Base-by-base conservation (phyloP, 2,888 invertebrate species). In the Ectemnius continuus region DNA sequence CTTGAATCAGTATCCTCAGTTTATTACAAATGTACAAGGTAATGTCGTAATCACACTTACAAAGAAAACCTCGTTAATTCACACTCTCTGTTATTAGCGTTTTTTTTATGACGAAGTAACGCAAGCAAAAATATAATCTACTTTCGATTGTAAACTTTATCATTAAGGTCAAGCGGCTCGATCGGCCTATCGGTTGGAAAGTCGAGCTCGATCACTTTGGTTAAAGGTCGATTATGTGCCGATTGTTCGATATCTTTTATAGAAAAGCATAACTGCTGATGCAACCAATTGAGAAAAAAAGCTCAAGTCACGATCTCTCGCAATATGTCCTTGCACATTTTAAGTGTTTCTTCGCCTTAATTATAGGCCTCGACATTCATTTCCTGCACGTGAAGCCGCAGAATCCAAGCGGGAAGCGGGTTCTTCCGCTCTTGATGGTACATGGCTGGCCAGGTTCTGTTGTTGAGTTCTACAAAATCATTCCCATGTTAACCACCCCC, bases 361-460 rank as follows among this genome's bases (percentile, higher is more conserved):
- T 20, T 20, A 48, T 52, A 91, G 94, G 94, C 2, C 86, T 96
- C 75, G 93, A 94, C 80, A 93, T 97, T 68, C 97, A 97, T 89
- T 97, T 94, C 88, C 92, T 96, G 64, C 96, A 94, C 85, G 93
- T 93, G 0, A 94, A 94, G 84, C 95, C 95, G 0, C 85, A 89
- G 26, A 85, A 78, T 52, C 16, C 52, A 16, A 16, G 2, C 16
- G 52, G 52, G 4, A 52, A 52, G 4, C 52, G 52, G 3, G 52
- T 94, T 2, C 80, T 95, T 0, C 96, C 97, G 0, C 78, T 97
- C 11, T 88, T 97, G 3, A 70, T 97, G 60, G 88, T 96, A 16
- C 97, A 97, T 82, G 97, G 97, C 20, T 97, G 97, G 97, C 97
- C 97, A 0, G 96, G 97, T 2, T 95, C 96, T 0, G 90, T 97